These are phyloP conservation scores for Habropoda laboriosa DNA, from an alignment of 1,140 invertebrate genomes.

Conservation along the genomic window DNA sequence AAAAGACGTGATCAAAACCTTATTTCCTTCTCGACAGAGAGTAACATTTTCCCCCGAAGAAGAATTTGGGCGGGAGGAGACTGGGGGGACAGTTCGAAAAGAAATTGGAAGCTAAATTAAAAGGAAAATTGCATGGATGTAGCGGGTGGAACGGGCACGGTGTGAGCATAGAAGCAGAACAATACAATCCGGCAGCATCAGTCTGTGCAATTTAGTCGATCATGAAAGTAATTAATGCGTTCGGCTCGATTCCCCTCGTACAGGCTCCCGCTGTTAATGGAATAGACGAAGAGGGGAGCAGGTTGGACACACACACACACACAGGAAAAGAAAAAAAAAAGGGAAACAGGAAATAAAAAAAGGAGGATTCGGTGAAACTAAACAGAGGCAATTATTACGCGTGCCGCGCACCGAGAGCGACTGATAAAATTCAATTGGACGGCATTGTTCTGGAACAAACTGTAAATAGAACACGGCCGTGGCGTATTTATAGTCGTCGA, in stretches of 20 bases:
- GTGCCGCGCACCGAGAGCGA: not conserved
- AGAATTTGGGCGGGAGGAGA: not conserved
- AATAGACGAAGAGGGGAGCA: not conserved
- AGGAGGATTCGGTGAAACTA: conserved; percentile 5
- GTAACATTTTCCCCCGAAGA: not conserved
- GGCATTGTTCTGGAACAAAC: conserved; percentile 43
- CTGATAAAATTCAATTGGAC: conserved; percentile 38
- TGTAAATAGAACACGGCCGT: conserved; percentile 37
- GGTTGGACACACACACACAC: too few species aligned
- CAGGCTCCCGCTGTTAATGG: conserved; percentile 4
- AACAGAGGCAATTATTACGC: conserved; percentile 30
- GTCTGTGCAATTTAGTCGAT: conserved; percentile 32
- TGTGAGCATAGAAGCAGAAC: not conserved
- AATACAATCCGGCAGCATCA: conserved; percentile 4
- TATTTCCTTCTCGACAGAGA: not conserved
- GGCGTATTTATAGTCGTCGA: conserved; percentile 25
- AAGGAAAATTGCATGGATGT: conserved; percentile 24
- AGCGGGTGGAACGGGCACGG: not conserved
- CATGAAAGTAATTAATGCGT: conserved; percentile 42
- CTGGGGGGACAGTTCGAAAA: not conserved
- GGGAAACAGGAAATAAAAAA: not conserved
- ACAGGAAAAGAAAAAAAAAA: not conserved
- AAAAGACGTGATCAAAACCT: too few species aligned
- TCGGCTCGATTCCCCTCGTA: conserved; percentile 7
- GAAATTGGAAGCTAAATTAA: conserved; percentile 23